Evolutionary conservation across 2,113 vertebrate species (phyloP), one percentile per base, ranked within the genome.

Genomic region (Phylloscopus whistleri): DNA sequence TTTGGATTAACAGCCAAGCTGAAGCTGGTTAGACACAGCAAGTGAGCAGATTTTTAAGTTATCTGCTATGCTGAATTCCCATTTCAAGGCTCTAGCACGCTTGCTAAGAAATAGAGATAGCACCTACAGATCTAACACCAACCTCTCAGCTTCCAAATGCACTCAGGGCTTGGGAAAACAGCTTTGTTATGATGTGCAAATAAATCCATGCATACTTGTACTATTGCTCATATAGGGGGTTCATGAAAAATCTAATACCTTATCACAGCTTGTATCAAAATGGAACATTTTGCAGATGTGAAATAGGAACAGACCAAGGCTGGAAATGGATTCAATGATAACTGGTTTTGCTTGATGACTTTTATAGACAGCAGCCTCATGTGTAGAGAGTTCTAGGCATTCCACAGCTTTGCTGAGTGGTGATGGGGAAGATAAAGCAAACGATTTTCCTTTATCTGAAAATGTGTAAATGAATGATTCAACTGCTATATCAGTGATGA

Each of bases 401-500:
- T 95, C 59, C 62, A 84, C 55, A 90, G 63, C 73, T 85, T 90
- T 87, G 62, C 55, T 53, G 85, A 48, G 70, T 91, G 87, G 77
- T 84, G 85, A 87, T 59, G 70, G 59, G 62, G 73, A 96, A 97
- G 94, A 97, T 90, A 96, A 96, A 95, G 77, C 72, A 97, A 97
- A 95, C 87, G 82, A 92, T 90, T 90, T 91, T 87, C 79, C 95
- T 96, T 97, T 96, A 97, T 97, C 96, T 97, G 94, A 96, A 97
- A 74, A 44, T 84, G 93, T 94, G 91, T 77, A 97, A 98, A 96
- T 95, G 95, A 98, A 95, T 48, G 56, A 92, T 84, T 92, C 73
- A 84, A 81, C 74, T 78, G 79, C 66, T 80, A 0, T 59, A 62
- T 72, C 82, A 37, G 79, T 62, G 96, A 93, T 95, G 96, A 97